Base-by-base conservation (phyloP, 2,888 invertebrate species). In the Augochlorella aurata region DNA sequence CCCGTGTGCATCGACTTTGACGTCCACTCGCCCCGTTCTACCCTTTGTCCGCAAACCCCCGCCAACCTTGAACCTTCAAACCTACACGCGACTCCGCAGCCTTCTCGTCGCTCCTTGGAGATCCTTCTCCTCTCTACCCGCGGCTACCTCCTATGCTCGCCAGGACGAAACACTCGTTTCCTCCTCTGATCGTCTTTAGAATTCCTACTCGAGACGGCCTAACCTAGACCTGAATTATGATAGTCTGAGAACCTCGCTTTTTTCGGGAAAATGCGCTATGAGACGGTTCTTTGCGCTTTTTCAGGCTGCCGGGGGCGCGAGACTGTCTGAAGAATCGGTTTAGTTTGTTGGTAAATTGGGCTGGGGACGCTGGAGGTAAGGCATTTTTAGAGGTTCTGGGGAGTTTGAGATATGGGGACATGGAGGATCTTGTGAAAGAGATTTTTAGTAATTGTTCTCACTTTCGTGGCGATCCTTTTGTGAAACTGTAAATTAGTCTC, bases 1-100 rank as follows among this genome's bases (percentile, higher is more conserved):
- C 54, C 38, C 18, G 29, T 1, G 61, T 47, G 61, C 81, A 66
- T 81, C 61, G 52, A 47, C 79, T 81, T 81, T 75, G 61, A 79
- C 79, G 79, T 74, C 67, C 74, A 79, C 68, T 65, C 54, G 14
- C 24, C 14, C 80, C 44, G 50, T 75, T 79, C 29, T 38, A 54
- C 54, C 18, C 52, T 65, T 29, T 82, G 63, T 72, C 16, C 8
- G 5, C 7, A 12, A 5, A 38, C 38, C 38, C 24, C 21, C 54
- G 24, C 54, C 54, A 3, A 21, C 21, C n/a, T 14, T 24, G 12
- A 24, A 58, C 54, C 21, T 58, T 58, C 54, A 58, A 58, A 58
- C 54, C 21, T 58, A 24, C 54, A 5, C 38, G 38, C 38, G 54
- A 58, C 10, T 14, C 54, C 21, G 9, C n/a, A n/a, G 21, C 21